Evolutionary conservation across 2,888 invertebrate species (phyloP), one percentile per base, ranked within the genome.

Genomic region (Salticus scenicus): DNA sequence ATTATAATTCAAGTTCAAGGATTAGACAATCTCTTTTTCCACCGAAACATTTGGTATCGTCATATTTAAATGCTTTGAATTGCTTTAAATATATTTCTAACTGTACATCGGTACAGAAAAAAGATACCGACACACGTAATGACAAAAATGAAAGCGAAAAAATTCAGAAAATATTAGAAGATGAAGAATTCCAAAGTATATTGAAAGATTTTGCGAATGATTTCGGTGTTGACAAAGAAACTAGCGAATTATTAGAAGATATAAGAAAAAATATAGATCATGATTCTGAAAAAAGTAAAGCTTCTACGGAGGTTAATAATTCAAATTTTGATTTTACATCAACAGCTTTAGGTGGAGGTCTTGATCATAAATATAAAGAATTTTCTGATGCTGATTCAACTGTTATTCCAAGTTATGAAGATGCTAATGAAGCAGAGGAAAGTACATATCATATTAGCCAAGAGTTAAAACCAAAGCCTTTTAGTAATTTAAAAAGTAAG

Each of bases 101-200:
- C 57, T 57, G 24, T 24, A 57, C 20, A 5, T 57, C 24, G 1
- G 24, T 57, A 24, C 57, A 57, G 4, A 57, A 20, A 4, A 57
- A 24, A 17, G 57, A 24, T 57, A 24, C 57, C 8, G 57, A 57
- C 12, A 4, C 57, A 7, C 7, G 5, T 12, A 24, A 67, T 12
- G 24, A 70, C 0, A 41, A 17, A 37, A 12, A 37, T 8, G 42
- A 69, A 0, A 41, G 63, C 64, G 73, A 72, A 66, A 66, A 51
- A n/a, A 57, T n/a, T 17, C 4, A 28, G 31, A 70, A 85, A 10
- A 7, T 64, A n/a, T 67, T 74, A 28, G 71, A 84, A 12, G 79
- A 85, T 63, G 70, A 74, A 75, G 85, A 85, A 42, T 79, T 85
- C 31, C 63, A 79, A 47, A 85, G 57, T 79, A 79, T 79, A 33